These are phyloP conservation scores for Leptocoma aspasia DNA, from an alignment of 2,113 vertebrate genomes.

Conservation along the genomic window DNA sequence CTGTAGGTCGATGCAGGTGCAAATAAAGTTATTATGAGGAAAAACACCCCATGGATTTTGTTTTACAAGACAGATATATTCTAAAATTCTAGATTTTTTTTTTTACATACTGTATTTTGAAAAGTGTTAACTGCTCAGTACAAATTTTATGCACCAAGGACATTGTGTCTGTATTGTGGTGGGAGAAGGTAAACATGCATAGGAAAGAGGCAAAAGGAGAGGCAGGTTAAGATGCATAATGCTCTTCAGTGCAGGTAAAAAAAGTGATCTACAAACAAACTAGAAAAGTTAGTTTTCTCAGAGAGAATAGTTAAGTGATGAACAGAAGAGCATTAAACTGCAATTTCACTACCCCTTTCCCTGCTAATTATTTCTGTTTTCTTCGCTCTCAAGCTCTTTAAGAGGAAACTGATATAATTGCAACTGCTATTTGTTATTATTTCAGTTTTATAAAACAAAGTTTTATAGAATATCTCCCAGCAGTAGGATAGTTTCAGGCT, in stretches of 20 bases:
- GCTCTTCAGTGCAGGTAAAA: neutral
- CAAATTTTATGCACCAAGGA: neutral
- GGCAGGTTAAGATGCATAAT: neutral
- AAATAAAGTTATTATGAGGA: neutral
- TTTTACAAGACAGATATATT: neutral
- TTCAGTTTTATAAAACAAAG: neutral
- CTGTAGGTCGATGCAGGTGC: neutral
- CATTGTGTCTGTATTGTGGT: neutral
- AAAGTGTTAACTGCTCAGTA: neutral
- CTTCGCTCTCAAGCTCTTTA: neutral
- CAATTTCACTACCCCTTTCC: neutral
- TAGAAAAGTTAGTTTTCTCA: neutral
- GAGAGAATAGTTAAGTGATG: neutral
- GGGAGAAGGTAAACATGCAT: neutral
- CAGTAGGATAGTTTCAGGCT: neutral
- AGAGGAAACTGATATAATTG: neutral
- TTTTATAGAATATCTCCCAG: neutral
- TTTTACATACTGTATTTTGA: neutral
- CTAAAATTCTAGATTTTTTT: neutral
- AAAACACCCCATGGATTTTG: neutral
- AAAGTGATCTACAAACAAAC: neutral
- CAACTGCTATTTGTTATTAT: neutral
- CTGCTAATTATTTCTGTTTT: neutral
- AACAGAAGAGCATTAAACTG: neutral
- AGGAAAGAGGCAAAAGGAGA: neutral